These are phyloP conservation scores for Cydia strobilella DNA, from an alignment of 1,140 invertebrate genomes.

Conservation along the genomic window DNA sequence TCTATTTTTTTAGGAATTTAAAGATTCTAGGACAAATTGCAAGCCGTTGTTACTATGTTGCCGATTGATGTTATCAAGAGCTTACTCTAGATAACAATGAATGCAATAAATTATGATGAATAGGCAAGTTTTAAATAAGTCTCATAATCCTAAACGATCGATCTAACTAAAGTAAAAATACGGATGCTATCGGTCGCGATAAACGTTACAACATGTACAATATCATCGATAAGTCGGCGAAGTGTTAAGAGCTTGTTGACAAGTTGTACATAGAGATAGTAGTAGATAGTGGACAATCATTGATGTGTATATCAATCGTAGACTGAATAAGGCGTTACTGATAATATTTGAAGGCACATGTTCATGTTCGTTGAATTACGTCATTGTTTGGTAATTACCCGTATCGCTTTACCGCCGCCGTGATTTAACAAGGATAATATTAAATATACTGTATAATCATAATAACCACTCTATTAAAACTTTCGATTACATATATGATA, in stretches of 20 bases:
- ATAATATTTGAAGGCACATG: constrained; percentile 9
- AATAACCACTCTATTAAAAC: background rate
- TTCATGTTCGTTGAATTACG: background rate
- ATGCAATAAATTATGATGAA: background rate
- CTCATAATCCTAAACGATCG: constrained; percentile 23
- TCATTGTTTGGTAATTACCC: background rate
- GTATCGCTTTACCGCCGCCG: background rate
- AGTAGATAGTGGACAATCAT: constrained; percentile 44
- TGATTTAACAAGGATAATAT: background rate
- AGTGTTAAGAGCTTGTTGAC: constrained; percentile 62
- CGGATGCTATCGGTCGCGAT: constrained; percentile 35
- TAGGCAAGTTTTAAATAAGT: constrained; percentile 12
- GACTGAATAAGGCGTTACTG: background rate
- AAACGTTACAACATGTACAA: constrained; percentile 24
- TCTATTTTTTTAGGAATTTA: too few relatives aligned
- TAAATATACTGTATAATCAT: background rate
- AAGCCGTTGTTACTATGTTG: background rate
- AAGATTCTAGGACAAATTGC: too few relatives aligned
- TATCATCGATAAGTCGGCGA: constrained; percentile 44
- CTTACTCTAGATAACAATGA: background rate
- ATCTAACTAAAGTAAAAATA: constrained; percentile 23
- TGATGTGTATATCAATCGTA: constrained; percentile 37
- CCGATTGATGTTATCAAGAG: background rate
- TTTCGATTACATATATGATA: background rate
- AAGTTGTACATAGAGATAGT: constrained; percentile 51